Evolutionary conservation across 2,113 vertebrate genomes (phyloP).

Genomic region (Acanthochromis polyacanthus): DNA sequence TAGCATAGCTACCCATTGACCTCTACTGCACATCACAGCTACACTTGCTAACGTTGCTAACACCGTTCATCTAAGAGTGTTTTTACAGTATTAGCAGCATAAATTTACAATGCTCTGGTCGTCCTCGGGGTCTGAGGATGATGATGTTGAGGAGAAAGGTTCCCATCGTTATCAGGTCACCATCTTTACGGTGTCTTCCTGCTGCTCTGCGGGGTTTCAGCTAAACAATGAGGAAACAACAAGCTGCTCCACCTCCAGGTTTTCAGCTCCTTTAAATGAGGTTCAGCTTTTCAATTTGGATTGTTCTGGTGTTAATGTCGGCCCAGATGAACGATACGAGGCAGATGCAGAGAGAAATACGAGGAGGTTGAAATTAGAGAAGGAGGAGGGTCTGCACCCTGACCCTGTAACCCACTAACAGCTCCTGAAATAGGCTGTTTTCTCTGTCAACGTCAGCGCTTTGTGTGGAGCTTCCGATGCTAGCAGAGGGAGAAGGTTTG

Average conservation of each 20-base stretch:
- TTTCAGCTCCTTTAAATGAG: too few species aligned
- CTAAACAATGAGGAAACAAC: constrained; percentile 61
- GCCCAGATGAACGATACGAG: too few species aligned
- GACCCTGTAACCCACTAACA: constrained; percentile 43
- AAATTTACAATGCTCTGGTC: too few species aligned
- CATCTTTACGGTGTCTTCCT: constrained; percentile 64
- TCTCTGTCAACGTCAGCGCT: constrained; percentile 31
- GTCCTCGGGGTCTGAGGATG: neutral
- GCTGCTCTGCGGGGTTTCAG: neutral
- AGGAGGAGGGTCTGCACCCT: neutral
- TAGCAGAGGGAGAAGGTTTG: neutral
- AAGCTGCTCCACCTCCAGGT: too few species aligned
- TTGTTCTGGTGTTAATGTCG: neutral
- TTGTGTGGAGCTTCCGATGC: constrained; percentile 47
- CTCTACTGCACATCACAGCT: too few species aligned
- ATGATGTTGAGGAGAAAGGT: constrained; percentile 13
- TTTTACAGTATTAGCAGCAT: too few species aligned
- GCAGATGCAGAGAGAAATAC: too few species aligned
- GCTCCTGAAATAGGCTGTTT: constrained; percentile 42
- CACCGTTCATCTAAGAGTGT: too few species aligned
- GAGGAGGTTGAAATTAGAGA: too few species aligned
- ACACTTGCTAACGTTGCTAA: too few species aligned
- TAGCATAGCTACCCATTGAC: too few species aligned
- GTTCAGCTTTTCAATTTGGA: too few species aligned
- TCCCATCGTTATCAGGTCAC: constrained; percentile 54